phyloP scores from a whole-genome alignment of 2,797 vertebrate species.

The Anguilla anguilla region DNA sequence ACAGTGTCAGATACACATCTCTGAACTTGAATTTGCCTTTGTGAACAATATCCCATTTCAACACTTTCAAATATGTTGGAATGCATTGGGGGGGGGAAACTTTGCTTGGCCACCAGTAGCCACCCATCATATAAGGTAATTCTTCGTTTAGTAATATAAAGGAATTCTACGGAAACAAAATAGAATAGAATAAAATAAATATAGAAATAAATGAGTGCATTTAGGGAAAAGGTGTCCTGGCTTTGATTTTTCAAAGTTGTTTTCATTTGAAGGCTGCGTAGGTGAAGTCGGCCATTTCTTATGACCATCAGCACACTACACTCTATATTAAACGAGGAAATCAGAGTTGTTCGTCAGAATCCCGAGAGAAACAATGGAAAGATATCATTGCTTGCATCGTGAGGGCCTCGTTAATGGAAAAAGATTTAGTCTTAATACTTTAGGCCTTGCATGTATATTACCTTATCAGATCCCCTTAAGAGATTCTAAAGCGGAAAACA shows the following conservation, averaged over 20 bases:
- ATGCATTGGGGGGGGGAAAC: constrained; percentile 51
- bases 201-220: constrained; percentile 22
- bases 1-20: constrained; percentile 67
- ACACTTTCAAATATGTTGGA: constrained; percentile 76
- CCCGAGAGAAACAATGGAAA: constrained; percentile 58
- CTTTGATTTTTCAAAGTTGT: constrained; percentile 51
- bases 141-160: not conserved
- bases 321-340: constrained; percentile 34
- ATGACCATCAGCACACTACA: constrained; percentile 46
- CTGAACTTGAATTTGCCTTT: constrained; percentile 69
- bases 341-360: constrained; percentile 54
- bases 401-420: constrained; percentile 4
- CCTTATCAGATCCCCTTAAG: constrained; percentile 3
- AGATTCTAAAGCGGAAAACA: not conserved
- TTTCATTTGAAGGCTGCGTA: constrained; percentile 51
- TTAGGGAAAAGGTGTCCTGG: constrained; percentile 50
- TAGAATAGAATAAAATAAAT: constrained; percentile 37
- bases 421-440: constrained; percentile 2
- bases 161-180: constrained; percentile 13
- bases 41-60: constrained; percentile 66
- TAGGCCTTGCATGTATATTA: constrained; percentile 20
- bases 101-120: constrained; percentile 46
- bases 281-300: constrained; percentile 62
- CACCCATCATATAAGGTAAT: not conserved
- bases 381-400: constrained; percentile 28